Evolutionary conservation across 1,140 invertebrate genomes (phyloP).

Genomic region (Liolophura sinensis): DNA sequence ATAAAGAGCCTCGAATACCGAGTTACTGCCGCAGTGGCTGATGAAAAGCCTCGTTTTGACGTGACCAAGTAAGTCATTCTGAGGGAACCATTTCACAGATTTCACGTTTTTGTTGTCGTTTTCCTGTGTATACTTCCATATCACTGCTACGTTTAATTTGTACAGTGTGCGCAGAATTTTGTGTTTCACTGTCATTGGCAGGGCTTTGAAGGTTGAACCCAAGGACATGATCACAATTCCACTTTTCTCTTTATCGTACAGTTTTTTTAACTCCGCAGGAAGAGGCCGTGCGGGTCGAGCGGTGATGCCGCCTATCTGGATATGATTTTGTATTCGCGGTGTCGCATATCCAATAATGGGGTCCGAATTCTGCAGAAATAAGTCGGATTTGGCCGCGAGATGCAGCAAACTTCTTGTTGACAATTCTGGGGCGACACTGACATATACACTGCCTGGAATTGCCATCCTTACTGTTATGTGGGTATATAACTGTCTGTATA

Average conservation of each 20-base stretch:
- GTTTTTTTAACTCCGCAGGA: conserved; percentile 11
- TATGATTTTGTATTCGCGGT: conserved; percentile 30
- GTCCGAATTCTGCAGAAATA: conserved; percentile 26
- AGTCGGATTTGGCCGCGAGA: conserved; percentile 10
- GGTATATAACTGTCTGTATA: not conserved
- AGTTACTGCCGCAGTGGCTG: conserved; percentile 36
- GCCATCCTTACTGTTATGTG: not conserved
- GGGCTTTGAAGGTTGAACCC: conserved; percentile 20
- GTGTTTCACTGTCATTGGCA: conserved; percentile 12
- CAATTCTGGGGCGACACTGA: conserved; percentile 15
- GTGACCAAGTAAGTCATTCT: conserved; percentile 61
- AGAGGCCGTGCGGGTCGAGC: conserved; percentile 13
- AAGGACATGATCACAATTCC: conserved; percentile 30
- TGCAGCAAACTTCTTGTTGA: conserved; percentile 9
- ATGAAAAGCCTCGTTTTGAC: conserved; percentile 49
- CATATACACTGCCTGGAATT: not conserved
- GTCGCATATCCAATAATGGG: conserved; percentile 23
- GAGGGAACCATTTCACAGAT: conserved; percentile 31
- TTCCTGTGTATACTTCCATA: conserved; percentile 8
- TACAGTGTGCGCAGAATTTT: conserved; percentile 8
- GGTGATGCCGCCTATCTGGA: conserved; percentile 25
- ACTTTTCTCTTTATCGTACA: conserved; percentile 22
- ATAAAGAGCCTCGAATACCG: conserved; percentile 33
- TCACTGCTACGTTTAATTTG: conserved; percentile 18
- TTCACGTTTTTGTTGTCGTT: conserved; percentile 20